Evolutionary conservation across 2,888 invertebrate genomes (phyloP).

Genomic region (Dyspetes luteomarginatus): DNA sequence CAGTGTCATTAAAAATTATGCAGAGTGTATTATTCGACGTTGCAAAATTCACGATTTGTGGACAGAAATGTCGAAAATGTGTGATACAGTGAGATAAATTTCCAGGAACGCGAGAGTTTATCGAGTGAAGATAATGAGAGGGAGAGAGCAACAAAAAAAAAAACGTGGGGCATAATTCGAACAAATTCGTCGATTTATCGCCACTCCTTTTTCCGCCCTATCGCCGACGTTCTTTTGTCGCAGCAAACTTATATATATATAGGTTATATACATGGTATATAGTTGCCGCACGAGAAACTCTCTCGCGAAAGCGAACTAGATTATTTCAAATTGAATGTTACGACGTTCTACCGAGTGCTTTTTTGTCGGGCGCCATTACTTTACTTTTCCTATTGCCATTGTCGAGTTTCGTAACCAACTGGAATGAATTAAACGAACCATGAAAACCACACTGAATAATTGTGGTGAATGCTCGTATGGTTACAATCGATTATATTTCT

Average conservation of each 20-base stretch:
- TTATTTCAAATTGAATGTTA: slow-evolving; percentile 76
- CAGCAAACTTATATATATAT: slow-evolving; percentile 17
- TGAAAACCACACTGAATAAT: slow-evolving; percentile 70
- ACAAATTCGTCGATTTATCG: slow-evolving; percentile 65
- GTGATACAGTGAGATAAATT: slow-evolving; percentile 20
- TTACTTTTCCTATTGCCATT: slow-evolving; percentile 51
- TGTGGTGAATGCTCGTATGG: background rate
- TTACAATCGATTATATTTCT: background rate
- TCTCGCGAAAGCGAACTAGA: slow-evolving; percentile 64
- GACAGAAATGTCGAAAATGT: background rate
- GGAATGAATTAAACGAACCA: slow-evolving; percentile 76
- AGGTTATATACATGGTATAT: background rate
- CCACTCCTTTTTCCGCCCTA: slow-evolving; percentile 65
- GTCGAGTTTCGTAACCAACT: slow-evolving; percentile 71
- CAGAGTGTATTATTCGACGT: background rate
- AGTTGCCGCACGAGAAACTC: slow-evolving; percentile 5
- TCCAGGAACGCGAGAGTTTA: slow-evolving; percentile 25
- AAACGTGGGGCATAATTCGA: slow-evolving; percentile 50
- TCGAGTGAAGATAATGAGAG: background rate
- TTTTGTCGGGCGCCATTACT: slow-evolving; percentile 29
- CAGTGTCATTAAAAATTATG: slow-evolving; percentile 19
- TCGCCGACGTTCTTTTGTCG: slow-evolving; percentile 65
- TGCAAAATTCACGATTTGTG: slow-evolving; percentile 37
- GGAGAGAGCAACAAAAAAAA: slow-evolving; percentile 4
- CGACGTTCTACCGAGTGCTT: slow-evolving; percentile 44